phyloP scores from a whole-genome alignment of 2,113 vertebrate genomes.

The Pterocles burchelli region DNA sequence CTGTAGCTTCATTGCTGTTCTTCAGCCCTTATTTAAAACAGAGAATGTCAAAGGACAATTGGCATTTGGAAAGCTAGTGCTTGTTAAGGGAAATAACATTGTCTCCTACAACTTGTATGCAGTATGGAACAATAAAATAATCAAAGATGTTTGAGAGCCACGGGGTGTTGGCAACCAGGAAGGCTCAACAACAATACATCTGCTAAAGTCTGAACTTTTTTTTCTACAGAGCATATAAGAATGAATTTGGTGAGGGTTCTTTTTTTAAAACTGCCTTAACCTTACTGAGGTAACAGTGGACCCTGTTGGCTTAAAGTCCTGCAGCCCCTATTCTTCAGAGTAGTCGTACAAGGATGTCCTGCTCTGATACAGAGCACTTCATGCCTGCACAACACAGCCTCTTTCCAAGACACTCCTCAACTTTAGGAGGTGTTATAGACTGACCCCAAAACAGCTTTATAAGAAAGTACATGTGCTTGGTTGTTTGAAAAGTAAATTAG shows the following conservation, averaged over 20 bases:
- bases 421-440: not conserved
- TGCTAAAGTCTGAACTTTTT: not conserved
- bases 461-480: not conserved
- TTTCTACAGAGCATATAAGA: not conserved
- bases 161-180: not conserved
- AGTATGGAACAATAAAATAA: conserved; percentile 2
- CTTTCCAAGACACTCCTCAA: not conserved
- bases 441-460: not conserved
- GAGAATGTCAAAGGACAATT: not conserved
- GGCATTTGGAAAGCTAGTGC: not conserved
- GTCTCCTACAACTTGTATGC: not conserved
- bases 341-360: not conserved
- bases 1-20: not conserved
- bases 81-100: not conserved
- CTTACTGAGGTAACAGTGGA: not conserved
- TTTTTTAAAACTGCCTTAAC: not conserved
- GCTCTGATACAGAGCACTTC: not conserved
- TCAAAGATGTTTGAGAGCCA: not conserved
- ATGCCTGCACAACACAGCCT: not conserved
- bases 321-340: not conserved
- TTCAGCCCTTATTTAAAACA: not conserved
- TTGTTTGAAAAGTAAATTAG: not conserved
- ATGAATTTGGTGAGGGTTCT: not conserved
- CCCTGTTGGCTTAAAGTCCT: not conserved
- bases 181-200: not conserved